Conservation (phyloP, 2,113 vertebrate genomes). For the Scophthalmus maximus region DNA sequence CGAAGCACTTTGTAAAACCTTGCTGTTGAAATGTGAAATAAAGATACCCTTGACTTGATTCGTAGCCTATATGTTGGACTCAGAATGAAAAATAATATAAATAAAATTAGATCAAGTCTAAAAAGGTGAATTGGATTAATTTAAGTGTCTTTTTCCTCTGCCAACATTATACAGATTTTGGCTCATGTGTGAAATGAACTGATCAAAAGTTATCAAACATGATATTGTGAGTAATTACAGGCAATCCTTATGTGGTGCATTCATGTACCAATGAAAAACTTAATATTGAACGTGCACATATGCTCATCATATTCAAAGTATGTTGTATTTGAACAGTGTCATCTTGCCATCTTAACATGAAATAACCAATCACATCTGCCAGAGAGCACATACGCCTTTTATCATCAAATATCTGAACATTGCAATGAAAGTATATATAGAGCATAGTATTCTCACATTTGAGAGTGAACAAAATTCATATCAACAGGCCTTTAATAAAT, state of each 20-base stretch:
- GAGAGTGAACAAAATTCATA: slow-evolving; percentile 84
- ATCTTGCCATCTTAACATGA: no score
- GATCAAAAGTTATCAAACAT: not conserved
- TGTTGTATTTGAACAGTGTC: not conserved
- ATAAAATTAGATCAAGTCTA: not conserved
- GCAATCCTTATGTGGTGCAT: not conserved
- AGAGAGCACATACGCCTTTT: slow-evolving; percentile 63
- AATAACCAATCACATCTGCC: slow-evolving; percentile 16
- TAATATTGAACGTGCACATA: not conserved
- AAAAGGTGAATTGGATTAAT: not conserved
- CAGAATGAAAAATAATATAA: no score
- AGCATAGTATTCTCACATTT: slow-evolving; percentile 83
- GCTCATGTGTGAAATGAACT: not conserved
- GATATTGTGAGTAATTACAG: not conserved
- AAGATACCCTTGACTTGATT: no score
- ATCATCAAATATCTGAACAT: slow-evolving; percentile 75
- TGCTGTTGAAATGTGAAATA: no score
- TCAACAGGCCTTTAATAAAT: slow-evolving; percentile 84
- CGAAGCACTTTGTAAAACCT: no score
- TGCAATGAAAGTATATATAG: slow-evolving; percentile 64
- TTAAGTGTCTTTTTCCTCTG: no score
- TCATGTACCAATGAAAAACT: not conserved
- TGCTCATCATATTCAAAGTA: not conserved
- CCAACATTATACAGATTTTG: not conserved
- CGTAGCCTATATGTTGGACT: no score